These are phyloP conservation scores for Pachyramphus minor DNA, from an alignment of 2,113 vertebrate genomes.

Conservation along the genomic window DNA sequence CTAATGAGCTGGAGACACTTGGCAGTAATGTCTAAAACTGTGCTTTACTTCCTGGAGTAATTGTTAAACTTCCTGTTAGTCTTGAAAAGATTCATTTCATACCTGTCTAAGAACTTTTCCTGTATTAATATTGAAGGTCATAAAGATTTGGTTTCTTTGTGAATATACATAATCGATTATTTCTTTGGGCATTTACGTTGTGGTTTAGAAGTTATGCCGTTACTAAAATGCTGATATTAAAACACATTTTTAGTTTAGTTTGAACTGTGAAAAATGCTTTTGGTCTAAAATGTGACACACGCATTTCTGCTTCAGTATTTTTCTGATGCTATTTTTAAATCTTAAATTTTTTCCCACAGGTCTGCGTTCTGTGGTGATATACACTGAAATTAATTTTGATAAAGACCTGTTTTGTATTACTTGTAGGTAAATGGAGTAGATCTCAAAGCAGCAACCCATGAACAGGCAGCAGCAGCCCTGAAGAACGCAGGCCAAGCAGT, in stretches of 20 bases:
- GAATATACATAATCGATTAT: background rate
- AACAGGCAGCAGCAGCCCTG: constrained; percentile 91
- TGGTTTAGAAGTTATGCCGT: background rate
- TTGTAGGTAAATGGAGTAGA: constrained; percentile 93
- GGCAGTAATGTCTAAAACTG: background rate
- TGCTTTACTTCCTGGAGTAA: background rate
- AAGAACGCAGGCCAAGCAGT: constrained; percentile 97
- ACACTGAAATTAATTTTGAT: background rate
- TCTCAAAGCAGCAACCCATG: constrained; percentile 90
- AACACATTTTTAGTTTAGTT: background rate
- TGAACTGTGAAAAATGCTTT: background rate
- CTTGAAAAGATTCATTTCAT: background rate
- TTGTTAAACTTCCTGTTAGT: background rate
- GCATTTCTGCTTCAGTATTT: background rate
- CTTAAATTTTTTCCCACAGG: background rate
- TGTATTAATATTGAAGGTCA: background rate
- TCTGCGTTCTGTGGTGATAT: background rate
- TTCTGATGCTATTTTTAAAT: background rate
- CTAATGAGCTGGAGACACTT: background rate
- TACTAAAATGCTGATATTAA: background rate
- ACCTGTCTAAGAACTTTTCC: background rate
- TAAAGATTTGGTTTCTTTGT: background rate
- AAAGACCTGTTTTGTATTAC: background rate
- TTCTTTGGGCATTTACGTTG: background rate
- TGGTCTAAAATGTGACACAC: background rate